These are phyloP conservation scores for Eclectus roratus DNA, from an alignment of 2,113 vertebrate genomes.

Conservation along the genomic window DNA sequence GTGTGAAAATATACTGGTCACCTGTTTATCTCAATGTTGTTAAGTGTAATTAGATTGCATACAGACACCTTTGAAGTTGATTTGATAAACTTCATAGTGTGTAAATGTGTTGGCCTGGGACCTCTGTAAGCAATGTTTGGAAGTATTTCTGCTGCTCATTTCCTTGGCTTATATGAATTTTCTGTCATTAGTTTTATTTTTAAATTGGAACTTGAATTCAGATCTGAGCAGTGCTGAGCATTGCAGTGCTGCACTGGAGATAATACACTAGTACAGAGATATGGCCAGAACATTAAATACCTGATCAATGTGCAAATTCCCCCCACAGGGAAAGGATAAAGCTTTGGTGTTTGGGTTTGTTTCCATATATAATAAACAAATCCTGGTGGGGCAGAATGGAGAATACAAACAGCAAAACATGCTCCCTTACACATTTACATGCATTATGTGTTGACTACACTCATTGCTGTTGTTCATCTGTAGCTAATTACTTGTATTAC, in stretches of 20 bases:
- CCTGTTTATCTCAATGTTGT: background rate
- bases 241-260: background rate
- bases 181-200: slow-evolving; percentile 1
- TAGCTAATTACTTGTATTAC: slow-evolving; percentile 21
- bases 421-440: background rate
- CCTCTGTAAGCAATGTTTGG: background rate
- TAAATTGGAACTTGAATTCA: background rate
- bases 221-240: background rate
- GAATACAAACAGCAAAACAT: background rate
- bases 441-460: background rate
- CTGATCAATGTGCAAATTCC: background rate
- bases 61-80: background rate
- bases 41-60: background rate
- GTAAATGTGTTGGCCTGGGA: background rate
- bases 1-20: background rate
- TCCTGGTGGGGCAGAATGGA: background rate
- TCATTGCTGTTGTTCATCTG: background rate
- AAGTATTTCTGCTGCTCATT: background rate
- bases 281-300: background rate
- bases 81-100: background rate
- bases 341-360: background rate
- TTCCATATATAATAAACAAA: background rate
- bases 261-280: background rate
- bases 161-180: background rate
- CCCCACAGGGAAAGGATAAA: background rate